Evolutionary conservation across 2,888 invertebrate species (phyloP), one percentile per base, ranked within the genome.

Genomic region (Cecidostiba fungosa): DNA sequence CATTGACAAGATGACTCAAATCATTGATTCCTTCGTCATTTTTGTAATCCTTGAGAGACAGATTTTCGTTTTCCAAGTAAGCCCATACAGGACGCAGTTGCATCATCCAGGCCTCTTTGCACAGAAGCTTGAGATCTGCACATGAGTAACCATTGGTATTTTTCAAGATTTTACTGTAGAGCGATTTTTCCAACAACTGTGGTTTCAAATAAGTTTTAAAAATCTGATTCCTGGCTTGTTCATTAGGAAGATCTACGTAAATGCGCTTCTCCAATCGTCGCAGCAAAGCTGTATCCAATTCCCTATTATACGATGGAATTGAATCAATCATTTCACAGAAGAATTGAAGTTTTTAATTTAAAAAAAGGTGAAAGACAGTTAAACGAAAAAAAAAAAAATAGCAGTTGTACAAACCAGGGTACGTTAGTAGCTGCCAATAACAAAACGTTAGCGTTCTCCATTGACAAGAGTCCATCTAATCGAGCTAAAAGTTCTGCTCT

Each of bases 41-140:
- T 59, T 86, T 80, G 8, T 89, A 73, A 23, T 89, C 69, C 1
- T 69, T 74, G n/a, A 80, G 12, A 70, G 66, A 66, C 0, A 36
- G 12, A 32, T 84, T 86, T 43, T 85, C 47, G 29, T 87, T 87
- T 87, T 95, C 95, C 66, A 95, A 90, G 19, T 92, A 91, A 54
- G 92, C 89, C 91, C 95, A 95, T 89, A 95, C 94, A 90, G 96
- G 96, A 90, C 98, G 95, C 36, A 98, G 95, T 39, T 96, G 95
- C 43, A 95, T 94, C 97, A 99, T 98, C 84, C 97, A 95, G 0
- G 97, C 96, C 94, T 98, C 98, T 93, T 98, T 98, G 92, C 98
- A 98, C 47, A 97, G 95, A 88, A 97, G 94, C 90, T 97, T 96
- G 77, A 99, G 95, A 91, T 99, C 99, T 16, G 98, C 97, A 0